These are phyloP conservation scores for Drosophila infuscata DNA, from an alignment of 2,888 invertebrate species.

Conservation along the genomic window DNA sequence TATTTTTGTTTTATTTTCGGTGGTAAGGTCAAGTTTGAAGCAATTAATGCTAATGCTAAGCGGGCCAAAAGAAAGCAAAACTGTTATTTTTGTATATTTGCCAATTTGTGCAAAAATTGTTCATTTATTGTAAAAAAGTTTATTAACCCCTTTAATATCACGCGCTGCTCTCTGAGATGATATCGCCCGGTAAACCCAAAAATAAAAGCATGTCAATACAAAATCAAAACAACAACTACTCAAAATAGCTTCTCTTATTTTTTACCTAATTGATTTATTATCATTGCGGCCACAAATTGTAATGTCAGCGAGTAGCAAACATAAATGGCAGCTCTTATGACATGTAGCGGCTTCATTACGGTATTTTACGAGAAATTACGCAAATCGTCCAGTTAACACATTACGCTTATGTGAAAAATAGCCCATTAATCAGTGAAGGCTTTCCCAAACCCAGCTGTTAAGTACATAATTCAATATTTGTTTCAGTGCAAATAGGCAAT, in stretches of 20 bases:
- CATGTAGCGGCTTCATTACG: slow-evolving; percentile 44
- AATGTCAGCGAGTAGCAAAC: slow-evolving; percentile 28
- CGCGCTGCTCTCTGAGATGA: slow-evolving; percentile 29
- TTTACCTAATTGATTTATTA: slow-evolving; percentile 69
- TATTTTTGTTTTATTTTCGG: slow-evolving; percentile 52
- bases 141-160: slow-evolving; percentile 64
- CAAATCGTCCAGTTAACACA: slow-evolving; percentile 66
- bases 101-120: slow-evolving; percentile 37
- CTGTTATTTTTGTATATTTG: slow-evolving; percentile 35
- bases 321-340: slow-evolving; percentile 45
- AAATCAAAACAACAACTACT: slow-evolving; percentile 19
- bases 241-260: slow-evolving; percentile 46
- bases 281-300: slow-evolving; percentile 56
- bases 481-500: slow-evolving; percentile 27
- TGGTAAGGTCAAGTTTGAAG: slow-evolving; percentile 78
- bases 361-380: slow-evolving; percentile 51
- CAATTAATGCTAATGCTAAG: slow-evolving; percentile 60
- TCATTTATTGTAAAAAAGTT: slow-evolving; percentile 53
- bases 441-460: slow-evolving; percentile 53
- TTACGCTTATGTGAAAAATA: slow-evolving; percentile 57
- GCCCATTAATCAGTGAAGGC: slow-evolving; percentile 40
- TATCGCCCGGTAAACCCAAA: slow-evolving; percentile 24
- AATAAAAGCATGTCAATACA: slow-evolving; percentile 11
- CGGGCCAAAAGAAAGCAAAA: slow-evolving; percentile 72
- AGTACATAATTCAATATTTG: slow-evolving; percentile 53